Conservation (phyloP, 2,797 vertebrate species). For the Rhincodon typus region DNA sequence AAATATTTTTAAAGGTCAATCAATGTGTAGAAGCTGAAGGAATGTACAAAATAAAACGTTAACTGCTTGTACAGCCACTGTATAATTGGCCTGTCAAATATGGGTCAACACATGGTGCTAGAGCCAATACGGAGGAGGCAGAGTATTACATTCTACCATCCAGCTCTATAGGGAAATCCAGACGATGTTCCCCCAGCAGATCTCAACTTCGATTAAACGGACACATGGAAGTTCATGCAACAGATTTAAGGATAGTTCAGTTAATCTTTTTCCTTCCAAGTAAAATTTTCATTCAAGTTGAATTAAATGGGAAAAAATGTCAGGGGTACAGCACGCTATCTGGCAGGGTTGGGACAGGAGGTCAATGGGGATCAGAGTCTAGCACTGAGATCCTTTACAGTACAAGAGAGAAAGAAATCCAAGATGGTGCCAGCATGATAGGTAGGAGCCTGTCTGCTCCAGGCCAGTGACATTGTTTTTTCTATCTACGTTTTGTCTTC, state of each 20-base stretch:
- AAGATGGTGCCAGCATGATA: no score
- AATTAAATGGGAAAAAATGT: neutral
- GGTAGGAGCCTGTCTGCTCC: no score
- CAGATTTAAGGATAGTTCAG: neutral
- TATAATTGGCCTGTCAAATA: neutral
- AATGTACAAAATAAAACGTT: neutral
- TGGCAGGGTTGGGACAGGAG: neutral
- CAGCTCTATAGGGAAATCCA: neutral
- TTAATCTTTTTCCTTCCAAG: neutral
- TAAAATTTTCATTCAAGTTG: neutral
- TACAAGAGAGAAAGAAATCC: neutral
- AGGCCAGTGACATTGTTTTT: no score
- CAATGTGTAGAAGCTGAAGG: neutral
- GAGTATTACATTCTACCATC: neutral
- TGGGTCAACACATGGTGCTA: neutral
- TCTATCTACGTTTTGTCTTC: no score
- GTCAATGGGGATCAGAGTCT: no score
- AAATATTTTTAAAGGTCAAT: neutral
- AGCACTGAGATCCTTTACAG: neutral
- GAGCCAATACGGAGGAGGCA: neutral
- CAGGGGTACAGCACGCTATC: neutral
- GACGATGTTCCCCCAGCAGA: neutral
- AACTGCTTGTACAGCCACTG: neutral
- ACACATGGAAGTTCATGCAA: neutral
- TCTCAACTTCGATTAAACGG: neutral